Base-by-base conservation (phyloP, 2,888 invertebrate genomes). In the Tolmerus cingulatus region DNA sequence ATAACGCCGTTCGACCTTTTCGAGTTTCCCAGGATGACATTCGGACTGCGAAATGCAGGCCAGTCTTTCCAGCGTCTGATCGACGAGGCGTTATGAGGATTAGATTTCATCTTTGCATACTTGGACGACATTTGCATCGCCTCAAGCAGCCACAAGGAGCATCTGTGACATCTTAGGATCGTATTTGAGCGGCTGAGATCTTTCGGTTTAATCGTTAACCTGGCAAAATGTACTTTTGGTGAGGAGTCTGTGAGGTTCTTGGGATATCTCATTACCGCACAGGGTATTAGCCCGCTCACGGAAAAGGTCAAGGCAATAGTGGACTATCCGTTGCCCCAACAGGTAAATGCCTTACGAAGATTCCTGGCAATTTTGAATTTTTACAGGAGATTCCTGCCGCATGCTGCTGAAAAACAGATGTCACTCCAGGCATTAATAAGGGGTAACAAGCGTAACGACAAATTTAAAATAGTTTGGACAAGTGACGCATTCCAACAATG, bases 91-190 rank as follows among this genome's bases (percentile, higher is more conserved):
- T 34, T 86, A 2, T 9, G 37, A 40, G 37, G 37, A 40, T 40
- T 40, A 4, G 9, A 40, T 43, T n/a, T 16, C 34, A 74, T 9
- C 46, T 40, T 34, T n/a, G 77, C 30, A 19, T 27, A 88, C 90
- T 88, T 87, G 87, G 86, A 88, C 74, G 74, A 77, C 82, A 46
- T 46, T 46, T 46, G 16, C 46, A 46, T 46, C 46, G 46, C 46
- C 5, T 46, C 46, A 46, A 46, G 16, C 16, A 46, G 46, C 3
- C 46, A 46, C 46, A 16, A 46, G 4, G 46, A 46, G 5, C 46
- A 46, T 46, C 14, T 46, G 46, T 0, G 5, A 2, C 46, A 46
- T 16, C 34, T 34, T 5, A 34, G 4, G 34, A 34, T 34, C 0
- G 34, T 34, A 34, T 4, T 16, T 16, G 46, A 46, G 14, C 46